Base-by-base conservation (phyloP, 2,888 invertebrate species). In the Tricholauxania praeusta region DNA sequence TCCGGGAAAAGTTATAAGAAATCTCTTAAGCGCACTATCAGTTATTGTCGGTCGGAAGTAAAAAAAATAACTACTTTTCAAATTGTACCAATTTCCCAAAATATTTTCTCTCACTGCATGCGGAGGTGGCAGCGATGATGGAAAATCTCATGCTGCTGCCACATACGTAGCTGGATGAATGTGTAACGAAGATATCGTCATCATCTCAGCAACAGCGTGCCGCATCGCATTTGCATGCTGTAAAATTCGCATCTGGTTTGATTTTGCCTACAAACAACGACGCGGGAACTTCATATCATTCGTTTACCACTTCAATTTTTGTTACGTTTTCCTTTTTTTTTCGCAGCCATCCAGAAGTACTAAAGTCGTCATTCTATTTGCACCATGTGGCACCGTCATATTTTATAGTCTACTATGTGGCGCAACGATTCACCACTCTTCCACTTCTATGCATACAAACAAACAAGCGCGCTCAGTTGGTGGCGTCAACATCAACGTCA, bases 291-390 rank as follows among this genome's bases (percentile, higher is more conserved):
- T 64, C 32, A 60, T 60, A 28, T 60, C 59, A 60, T 60, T 60
- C 59, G 59, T 28, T 60, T 28, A 15, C 32, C 59, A 60, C 59
- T 15, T 12, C 6, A 19, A 47, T 47, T 47, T 63, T 17, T 63
- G n/a, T 39, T 47, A 19, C 17, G n/a, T 17, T 12, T n/a, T 17
- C 19, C 48, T 12, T 28, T 57, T 15, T 71, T 48, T 28, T 48
- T 53, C 51, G 59, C 65, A 28, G 28, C 60, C 69, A 69, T 70
- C 32, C 71, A 39, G 39, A 39, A 39, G 39, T 65, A 49, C 57
- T 68, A 71, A 60, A 62, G 66, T 66, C 59, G 60, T 51, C 62
- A n/a, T 66, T 47, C 73, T 47, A 64, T 47, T 70, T 73, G 70
- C 73, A 65, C 48, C 67, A 55, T 67, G 67, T 55, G 17, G 53